Conservation (phyloP, 2,888 invertebrate genomes). For the Phortica magna region DNA sequence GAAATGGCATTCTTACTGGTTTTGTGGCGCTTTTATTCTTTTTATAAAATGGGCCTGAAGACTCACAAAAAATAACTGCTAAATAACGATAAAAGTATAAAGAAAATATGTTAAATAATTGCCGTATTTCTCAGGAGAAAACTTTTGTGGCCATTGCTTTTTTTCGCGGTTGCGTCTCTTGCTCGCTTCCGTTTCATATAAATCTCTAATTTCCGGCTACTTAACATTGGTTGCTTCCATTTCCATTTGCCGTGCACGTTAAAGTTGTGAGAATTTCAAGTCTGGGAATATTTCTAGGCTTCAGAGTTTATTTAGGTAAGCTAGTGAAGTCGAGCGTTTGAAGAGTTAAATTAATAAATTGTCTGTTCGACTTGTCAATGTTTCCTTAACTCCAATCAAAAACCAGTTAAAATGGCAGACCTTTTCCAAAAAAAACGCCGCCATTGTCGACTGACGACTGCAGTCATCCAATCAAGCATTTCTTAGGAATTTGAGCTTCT, state of each 20-base stretch:
- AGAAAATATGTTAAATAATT: conserved; percentile 30
- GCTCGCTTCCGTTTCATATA: conserved; percentile 44
- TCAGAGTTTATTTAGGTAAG: too few species aligned
- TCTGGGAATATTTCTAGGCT: too few species aligned
- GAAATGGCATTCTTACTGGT: neutral
- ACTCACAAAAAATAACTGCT: conserved; percentile 52
- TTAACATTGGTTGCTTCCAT: neutral
- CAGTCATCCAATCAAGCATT: conserved; percentile 66
- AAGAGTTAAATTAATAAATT: too few species aligned
- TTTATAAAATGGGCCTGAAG: conserved; percentile 44
- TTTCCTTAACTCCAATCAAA: neutral
- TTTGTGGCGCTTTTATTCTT: conserved; percentile 49
- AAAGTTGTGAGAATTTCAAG: neutral
- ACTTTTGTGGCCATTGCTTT: conserved; percentile 32
- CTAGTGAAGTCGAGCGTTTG: too few species aligned
- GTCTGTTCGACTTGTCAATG: too few species aligned
- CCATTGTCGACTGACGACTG: neutral
- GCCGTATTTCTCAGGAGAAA: conserved; percentile 11
- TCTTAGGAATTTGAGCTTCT: conserved; percentile 65
- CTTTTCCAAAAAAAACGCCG: neutral
- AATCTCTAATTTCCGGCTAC: conserved; percentile 41
- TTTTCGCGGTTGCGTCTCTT: conserved; percentile 35
- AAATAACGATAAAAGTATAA: conserved; percentile 56
- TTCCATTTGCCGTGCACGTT: neutral
- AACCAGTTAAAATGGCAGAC: neutral